phyloP scores from a whole-genome alignment of 2,113 vertebrate genomes.

The Dryoscopus gambensis region DNA sequence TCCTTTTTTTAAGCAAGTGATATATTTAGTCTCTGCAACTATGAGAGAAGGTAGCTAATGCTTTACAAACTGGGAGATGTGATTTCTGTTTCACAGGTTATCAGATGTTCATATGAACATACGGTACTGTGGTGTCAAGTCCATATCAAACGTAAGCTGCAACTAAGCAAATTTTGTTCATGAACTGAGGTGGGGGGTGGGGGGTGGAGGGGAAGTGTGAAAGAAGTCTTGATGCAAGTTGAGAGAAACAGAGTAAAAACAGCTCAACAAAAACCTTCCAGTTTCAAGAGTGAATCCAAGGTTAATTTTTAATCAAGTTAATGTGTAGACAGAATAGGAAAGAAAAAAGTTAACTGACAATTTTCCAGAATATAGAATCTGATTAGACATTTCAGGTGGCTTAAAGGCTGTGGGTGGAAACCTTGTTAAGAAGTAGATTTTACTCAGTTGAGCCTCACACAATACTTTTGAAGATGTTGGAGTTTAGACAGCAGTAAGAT shows the following conservation, averaged over 20 bases:
- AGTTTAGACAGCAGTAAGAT: neutral
- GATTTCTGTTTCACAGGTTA: constrained; percentile 63
- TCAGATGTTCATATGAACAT: constrained; percentile 66
- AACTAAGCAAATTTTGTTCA: constrained; percentile 60
- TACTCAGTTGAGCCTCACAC: neutral
- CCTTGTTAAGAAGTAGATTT: neutral
- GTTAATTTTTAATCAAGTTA: neutral
- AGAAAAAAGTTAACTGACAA: neutral
- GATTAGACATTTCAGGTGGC: neutral
- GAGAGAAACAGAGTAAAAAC: neutral
- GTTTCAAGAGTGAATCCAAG: neutral
- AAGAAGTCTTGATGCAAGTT: neutral
- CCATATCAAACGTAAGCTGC: constrained; percentile 61
- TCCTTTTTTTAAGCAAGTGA: constrained; percentile 37
- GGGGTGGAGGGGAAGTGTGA: constrained; percentile 7
- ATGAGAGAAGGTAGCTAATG: constrained; percentile 46
- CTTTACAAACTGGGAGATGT: constrained; percentile 61
- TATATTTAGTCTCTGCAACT: constrained; percentile 40
- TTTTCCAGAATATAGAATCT: neutral
- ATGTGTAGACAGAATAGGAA: neutral
- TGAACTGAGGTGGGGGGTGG: neutral
- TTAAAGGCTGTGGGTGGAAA: neutral
- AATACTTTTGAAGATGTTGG: neutral
- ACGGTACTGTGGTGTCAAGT: constrained; percentile 59
- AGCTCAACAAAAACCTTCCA: neutral